Conservation (phyloP, 2,797 vertebrate genomes). For the Bovichtus variegatus region DNA sequence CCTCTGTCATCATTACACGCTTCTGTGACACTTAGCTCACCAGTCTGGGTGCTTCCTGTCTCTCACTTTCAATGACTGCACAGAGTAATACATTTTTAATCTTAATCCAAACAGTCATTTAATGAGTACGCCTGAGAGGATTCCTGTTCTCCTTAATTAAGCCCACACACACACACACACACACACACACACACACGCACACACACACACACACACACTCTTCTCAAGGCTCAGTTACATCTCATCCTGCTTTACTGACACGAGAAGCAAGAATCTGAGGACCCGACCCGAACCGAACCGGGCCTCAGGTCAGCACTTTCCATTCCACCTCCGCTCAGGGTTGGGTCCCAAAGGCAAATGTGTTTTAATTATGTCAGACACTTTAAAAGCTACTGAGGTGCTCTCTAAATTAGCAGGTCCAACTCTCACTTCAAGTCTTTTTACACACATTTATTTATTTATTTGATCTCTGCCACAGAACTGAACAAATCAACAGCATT, state of each 20-base stretch:
- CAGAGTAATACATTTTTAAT: conserved; percentile 84
- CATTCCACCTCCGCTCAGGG: conserved; percentile 9
- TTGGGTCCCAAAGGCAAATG: background rate
- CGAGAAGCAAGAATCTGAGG: conserved; percentile 21
- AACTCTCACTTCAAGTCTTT: background rate
- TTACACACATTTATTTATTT: conserved; percentile 13
- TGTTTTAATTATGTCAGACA: background rate
- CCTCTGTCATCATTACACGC: conserved; percentile 45
- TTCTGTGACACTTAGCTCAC: conserved; percentile 32
- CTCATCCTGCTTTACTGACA: conserved; percentile 37
- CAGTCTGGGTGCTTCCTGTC: conserved; percentile 21
- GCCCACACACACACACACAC: conserved; percentile 1
- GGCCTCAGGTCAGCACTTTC: background rate
- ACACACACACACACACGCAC: background rate
- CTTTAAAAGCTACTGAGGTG: background rate
- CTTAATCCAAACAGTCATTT: conserved; percentile 87
- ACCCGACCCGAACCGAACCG: conserved; percentile 24
- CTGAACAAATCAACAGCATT: background rate
- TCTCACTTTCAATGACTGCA: conserved; percentile 63
- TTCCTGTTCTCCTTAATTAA: conserved; percentile 79
- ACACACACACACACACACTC: conserved; percentile 6
- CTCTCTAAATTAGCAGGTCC: background rate
- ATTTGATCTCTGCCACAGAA: conserved; percentile 8
- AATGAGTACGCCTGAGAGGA: conserved; percentile 77
- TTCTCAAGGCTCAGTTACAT: conserved; percentile 26